These are phyloP conservation scores for Urocynchramus pylzowi DNA, from an alignment of 2,113 vertebrate species.

Conservation along the genomic window DNA sequence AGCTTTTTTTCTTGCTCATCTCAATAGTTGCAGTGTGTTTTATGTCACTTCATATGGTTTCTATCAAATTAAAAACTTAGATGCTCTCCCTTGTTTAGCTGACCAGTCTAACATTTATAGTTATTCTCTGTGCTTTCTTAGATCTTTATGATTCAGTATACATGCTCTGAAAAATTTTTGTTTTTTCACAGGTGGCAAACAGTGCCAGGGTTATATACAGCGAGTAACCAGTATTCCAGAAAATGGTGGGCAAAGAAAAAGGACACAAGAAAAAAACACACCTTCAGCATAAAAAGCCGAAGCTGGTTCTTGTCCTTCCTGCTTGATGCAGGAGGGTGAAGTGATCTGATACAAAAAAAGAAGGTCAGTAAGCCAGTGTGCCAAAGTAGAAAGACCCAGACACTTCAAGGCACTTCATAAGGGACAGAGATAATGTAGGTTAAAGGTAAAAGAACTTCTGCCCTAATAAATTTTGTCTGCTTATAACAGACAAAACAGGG, in stretches of 20 bases:
- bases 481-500: neutral
- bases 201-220: neutral
- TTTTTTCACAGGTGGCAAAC: neutral
- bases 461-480: neutral
- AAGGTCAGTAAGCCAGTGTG: neutral
- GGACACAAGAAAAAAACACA: neutral
- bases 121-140: neutral
- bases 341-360: neutral
- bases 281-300: neutral
- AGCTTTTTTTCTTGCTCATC: neutral
- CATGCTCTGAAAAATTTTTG: neutral
- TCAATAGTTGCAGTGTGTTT: neutral
- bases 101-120: neutral
- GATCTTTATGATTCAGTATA: neutral
- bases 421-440: neutral
- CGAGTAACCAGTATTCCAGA: neutral
- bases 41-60: neutral
- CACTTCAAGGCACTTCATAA: neutral
- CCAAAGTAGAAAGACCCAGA: neutral
- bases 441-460: neutral
- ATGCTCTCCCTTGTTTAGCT: neutral
- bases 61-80: neutral
- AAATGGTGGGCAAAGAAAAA: neutral
- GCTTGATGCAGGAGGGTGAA: neutral
- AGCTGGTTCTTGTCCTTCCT: neutral